Conservation (phyloP, 2,888 invertebrate species). For the Nasonia oneida region DNA sequence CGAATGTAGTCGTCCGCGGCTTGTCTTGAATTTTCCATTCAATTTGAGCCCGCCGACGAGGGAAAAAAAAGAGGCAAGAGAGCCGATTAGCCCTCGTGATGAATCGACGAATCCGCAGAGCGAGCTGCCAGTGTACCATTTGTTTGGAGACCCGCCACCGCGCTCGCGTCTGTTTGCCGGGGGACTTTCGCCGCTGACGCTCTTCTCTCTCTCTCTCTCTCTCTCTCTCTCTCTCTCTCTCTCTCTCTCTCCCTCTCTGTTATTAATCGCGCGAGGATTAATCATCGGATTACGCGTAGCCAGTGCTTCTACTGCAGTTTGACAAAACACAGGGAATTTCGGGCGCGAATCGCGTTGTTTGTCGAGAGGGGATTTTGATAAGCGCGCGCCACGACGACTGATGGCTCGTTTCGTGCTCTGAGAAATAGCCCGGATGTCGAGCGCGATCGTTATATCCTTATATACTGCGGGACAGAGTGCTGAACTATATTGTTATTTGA, state of each 20-base stretch:
- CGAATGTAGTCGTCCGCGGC: background rate
- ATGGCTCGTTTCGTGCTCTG: background rate
- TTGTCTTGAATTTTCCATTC: conserved; percentile 36
- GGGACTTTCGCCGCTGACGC: background rate
- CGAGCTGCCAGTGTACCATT: background rate
- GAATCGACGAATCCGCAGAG: conserved; percentile 15
- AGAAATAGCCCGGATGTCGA: background rate
- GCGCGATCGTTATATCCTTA: background rate
- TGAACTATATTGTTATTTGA: background rate
- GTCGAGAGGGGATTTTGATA: background rate
- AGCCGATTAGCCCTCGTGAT: conserved; percentile 39
- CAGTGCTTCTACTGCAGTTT: background rate
- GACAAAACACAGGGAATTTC: background rate
- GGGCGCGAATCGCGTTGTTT: background rate
- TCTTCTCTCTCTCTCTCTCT: background rate
- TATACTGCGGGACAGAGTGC: background rate
- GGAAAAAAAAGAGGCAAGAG: background rate
- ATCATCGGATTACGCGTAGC: conserved; percentile 41
- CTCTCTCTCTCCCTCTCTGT: background rate
- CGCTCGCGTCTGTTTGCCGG: background rate
- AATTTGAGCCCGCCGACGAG: background rate
- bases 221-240: no score
- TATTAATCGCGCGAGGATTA: conserved; percentile 45
- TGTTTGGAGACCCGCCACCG: background rate
- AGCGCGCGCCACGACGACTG: background rate